Percentiles rank a stretch among this genome's conserved stretches.
Evolutionary conservation across 2,888 invertebrate species (phyloP).

Genomic region (Conops quadrifasciatus): DNA sequence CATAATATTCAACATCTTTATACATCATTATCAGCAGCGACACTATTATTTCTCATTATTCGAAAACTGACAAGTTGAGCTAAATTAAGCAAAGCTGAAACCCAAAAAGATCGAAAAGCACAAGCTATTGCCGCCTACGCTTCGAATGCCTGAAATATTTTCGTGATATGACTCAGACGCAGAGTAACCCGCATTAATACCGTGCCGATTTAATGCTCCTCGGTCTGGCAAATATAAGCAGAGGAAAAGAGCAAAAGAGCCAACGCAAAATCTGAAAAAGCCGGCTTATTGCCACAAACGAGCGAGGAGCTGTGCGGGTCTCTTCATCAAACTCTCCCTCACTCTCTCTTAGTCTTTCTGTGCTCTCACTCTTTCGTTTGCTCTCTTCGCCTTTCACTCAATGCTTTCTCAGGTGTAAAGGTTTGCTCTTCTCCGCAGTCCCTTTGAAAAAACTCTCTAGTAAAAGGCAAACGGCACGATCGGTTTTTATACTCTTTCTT

Average conservation of each 20-base stretch:
- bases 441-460: too few species aligned
- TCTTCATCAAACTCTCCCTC: background rate
- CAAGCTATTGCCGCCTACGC: background rate
- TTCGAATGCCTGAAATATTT: slow-evolving; percentile 1
- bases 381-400: background rate
- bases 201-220: background rate
- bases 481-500: too few species aligned
- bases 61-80: slow-evolving; percentile 8
- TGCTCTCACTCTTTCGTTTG: background rate
- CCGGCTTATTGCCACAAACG: slow-evolving; percentile 21
- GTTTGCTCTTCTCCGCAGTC: too few species aligned
- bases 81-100: background rate
- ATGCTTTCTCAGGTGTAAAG: too few species aligned
- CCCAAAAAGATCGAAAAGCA: background rate
- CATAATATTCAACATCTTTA: too few species aligned
- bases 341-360: background rate
- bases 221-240: background rate
- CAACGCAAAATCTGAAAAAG: slow-evolving; percentile 6
- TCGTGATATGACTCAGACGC: slow-evolving; percentile 16
- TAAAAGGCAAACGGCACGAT: too few species aligned
- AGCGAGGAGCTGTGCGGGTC: background rate
- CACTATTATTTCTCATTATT: background rate
- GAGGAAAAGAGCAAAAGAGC: background rate
- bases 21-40: too few species aligned
- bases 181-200: background rate